Percentiles rank a stretch among this genome's conserved stretches.
phyloP scores from a whole-genome alignment of 1,140 invertebrate genomes.

The Stenopsyche tienmushanensis region DNA sequence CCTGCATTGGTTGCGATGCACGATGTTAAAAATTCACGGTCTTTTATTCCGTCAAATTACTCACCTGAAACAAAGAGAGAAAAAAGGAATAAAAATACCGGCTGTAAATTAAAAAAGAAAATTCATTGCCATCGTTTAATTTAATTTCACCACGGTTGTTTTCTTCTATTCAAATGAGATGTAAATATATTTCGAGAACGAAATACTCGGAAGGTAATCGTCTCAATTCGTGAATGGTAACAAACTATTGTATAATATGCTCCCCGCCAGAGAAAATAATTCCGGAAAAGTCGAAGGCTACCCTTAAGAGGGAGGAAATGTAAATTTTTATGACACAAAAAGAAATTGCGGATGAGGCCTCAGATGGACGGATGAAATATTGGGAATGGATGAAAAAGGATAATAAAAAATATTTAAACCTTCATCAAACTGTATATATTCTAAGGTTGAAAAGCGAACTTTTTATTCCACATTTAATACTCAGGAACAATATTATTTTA shows the following conservation, averaged over 20 bases:
- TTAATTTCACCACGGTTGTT: too few relatives aligned
- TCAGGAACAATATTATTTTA: not conserved
- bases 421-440: not conserved
- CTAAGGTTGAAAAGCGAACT: conserved; percentile 1
- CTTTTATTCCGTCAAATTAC: conserved; percentile 23
- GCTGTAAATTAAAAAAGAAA: not conserved
- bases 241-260: too few relatives aligned
- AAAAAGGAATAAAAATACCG: conserved; percentile 4
- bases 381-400: not conserved
- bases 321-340: too few relatives aligned
- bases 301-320: too few relatives aligned
- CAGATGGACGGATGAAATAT: not conserved
- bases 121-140: too few relatives aligned
- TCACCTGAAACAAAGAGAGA: conserved; percentile 26
- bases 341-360: not conserved
- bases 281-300: too few relatives aligned
- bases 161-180: too few relatives aligned
- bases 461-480: not conserved
- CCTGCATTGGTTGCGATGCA: not conserved
- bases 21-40: conserved; percentile 2
- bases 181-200: too few relatives aligned
- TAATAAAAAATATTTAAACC: not conserved
- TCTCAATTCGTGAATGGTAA: too few relatives aligned
- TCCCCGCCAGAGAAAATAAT: too few relatives aligned
- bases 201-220: too few relatives aligned